Evolutionary conservation across 2,888 invertebrate genomes (phyloP).

Genomic region (Amaurobius ferox): DNA sequence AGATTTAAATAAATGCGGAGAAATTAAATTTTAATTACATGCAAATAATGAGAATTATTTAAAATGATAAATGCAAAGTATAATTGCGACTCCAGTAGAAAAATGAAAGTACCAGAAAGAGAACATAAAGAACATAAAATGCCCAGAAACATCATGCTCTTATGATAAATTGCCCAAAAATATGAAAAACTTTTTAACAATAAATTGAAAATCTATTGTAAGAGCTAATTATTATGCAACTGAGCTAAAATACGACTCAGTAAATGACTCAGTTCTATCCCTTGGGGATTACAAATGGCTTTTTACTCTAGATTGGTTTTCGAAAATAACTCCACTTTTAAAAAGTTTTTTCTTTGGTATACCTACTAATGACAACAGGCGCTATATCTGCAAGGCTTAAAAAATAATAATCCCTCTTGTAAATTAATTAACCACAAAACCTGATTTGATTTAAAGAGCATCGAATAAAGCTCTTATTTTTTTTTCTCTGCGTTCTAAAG

Average conservation of each 20-base stretch:
- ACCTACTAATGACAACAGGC: slow-evolving; percentile 40
- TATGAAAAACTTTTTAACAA: not conserved
- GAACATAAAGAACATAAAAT: not conserved
- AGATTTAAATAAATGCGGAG: too few species aligned
- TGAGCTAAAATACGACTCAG: slow-evolving; percentile 2
- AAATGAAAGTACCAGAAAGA: not conserved
- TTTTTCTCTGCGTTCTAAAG: slow-evolving; percentile 17
- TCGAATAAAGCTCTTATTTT: slow-evolving; percentile 17
- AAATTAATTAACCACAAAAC: slow-evolving; percentile 69
- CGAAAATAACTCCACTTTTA: slow-evolving; percentile 21
- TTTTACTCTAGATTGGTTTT: slow-evolving; percentile 40
- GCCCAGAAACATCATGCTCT: not conserved
- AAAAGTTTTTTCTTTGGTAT: not conserved
- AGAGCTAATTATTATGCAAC: slow-evolving; percentile 57
- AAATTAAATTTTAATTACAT: not conserved
- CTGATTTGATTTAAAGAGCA: slow-evolving; percentile 61
- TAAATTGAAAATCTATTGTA: slow-evolving; percentile 51
- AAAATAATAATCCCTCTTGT: slow-evolving; percentile 36
- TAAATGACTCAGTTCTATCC: slow-evolving; percentile 46
- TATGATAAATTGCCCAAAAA: not conserved
- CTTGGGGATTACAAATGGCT: slow-evolving; percentile 33
- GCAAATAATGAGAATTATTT: not conserved
- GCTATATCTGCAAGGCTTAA: not conserved
- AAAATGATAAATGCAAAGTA: not conserved
- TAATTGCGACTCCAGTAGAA: not conserved